Base-by-base conservation (phyloP, 2,797 vertebrate genomes). In the Myotis daubentonii region DNA sequence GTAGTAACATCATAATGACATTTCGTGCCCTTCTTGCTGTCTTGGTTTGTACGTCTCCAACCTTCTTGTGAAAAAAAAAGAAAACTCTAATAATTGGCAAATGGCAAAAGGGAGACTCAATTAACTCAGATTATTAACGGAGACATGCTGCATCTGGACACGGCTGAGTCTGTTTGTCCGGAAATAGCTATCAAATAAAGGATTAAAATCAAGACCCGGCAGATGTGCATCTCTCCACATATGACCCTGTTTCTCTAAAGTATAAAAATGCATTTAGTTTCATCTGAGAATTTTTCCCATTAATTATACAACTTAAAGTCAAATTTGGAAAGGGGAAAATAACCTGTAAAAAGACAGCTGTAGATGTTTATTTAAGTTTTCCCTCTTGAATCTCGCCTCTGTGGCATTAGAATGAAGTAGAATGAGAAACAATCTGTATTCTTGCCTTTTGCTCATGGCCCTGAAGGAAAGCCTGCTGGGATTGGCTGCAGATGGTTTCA, bases 51-150 rank as follows among this genome's bases (percentile, higher is more conserved):
- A 72, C 85, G 87, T 97, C 84, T 95, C 62, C 93, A 97, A 90
- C 10, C 81, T 83, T 95, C 38, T 66, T 85, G 22, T 82, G 75
- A 6, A n/a, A 36, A 36, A 84, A 80, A 53, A 6, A 51, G 25
- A 96, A 93, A 51, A 62, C 1, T 22, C 11, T 97, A 81, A 90
- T 97, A 98, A 98, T 97, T 98, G 97, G 83, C 80, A 97, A 98
- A 98, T 94, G 60, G 91, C 83, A 95, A 98, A 97, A 97, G 85
- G 93, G 95, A 98, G 91, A 95, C 87, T 97, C 95, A 97, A 97
- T 98, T 98, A 98, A 79, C 92, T 96, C 88, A 97, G 95, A 97
- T 98, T 98, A 98, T 98, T 98, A 98, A 94, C 89, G 95, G 80
- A 98, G 97, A 96, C 94, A 49, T 87, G 78, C 81, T 98, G 85